Evolutionary conservation across 1,140 invertebrate genomes (phyloP).

Genomic region (Aphelenchoides avenae): DNA sequence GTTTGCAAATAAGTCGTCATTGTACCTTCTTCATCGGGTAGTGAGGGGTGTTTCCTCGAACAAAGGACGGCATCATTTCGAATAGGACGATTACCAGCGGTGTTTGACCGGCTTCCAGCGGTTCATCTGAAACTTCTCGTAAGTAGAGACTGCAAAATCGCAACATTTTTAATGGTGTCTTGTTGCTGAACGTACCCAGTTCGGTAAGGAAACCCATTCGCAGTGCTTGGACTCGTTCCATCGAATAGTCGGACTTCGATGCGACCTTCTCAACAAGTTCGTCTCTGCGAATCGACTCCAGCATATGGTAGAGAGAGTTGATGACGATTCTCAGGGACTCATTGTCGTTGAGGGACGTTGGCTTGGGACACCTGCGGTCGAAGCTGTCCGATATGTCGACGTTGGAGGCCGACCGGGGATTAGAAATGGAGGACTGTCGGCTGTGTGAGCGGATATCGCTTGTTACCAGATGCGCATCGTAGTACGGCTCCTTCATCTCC

Average conservation of each 20-base stretch:
- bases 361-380: slow-evolving; percentile 18
- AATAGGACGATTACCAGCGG: slow-evolving; percentile 51
- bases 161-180: too few relatives aligned
- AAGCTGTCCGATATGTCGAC: slow-evolving; percentile 36
- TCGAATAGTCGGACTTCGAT: too few relatives aligned
- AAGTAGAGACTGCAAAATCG: too few relatives aligned
- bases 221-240: too few relatives aligned
- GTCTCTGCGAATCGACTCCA: slow-evolving; percentile 48
- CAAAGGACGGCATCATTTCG: slow-evolving; percentile 56
- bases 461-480: neutral
- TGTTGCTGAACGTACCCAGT: too few relatives aligned
- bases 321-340: slow-evolving; percentile 49
- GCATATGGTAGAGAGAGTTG: slow-evolving; percentile 52
- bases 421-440: slow-evolving; percentile 32
- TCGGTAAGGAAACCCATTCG: too few relatives aligned
- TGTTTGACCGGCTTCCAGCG: slow-evolving; percentile 39
- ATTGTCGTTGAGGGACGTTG: slow-evolving; percentile 55
- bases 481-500: slow-evolving; percentile 14
- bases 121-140: slow-evolving; percentile 53
- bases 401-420: slow-evolving; percentile 44
- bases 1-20: slow-evolving; percentile 8
- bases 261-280: slow-evolving; percentile 25
- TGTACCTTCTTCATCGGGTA: slow-evolving; percentile 56
- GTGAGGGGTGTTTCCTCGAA: slow-evolving; percentile 47
- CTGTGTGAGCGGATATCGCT: too few relatives aligned